Conservation (phyloP, 2,113 vertebrate genomes). For the Gorilla gorilla region DNA sequence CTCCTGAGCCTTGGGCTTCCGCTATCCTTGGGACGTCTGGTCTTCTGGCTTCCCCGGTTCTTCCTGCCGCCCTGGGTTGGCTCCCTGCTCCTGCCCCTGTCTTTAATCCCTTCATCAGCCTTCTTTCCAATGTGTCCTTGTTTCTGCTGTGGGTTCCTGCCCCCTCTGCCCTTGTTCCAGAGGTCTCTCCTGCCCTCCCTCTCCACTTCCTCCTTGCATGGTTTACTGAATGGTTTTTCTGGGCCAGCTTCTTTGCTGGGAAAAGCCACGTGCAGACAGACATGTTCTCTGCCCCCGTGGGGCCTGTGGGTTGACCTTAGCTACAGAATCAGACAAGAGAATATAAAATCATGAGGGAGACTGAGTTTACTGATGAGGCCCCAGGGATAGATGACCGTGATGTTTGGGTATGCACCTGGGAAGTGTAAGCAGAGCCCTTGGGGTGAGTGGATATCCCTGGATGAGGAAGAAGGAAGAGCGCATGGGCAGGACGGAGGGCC, state of each 20-base stretch:
- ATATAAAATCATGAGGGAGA: not conserved
- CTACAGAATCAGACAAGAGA: not conserved
- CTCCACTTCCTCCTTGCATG: not conserved
- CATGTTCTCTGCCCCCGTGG: not conserved
- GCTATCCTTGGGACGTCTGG: not conserved
- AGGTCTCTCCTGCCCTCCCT: not conserved
- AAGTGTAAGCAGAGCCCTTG: rapidly evolving
- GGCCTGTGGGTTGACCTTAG: not conserved
- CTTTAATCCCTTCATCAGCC: not conserved
- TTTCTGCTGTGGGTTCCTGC: not conserved
- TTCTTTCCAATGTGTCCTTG: not conserved
- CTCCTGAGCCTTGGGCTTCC: not conserved
- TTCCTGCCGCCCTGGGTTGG: too few species aligned
- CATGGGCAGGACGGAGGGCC: not conserved
- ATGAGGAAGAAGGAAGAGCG: not conserved
- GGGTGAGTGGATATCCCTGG: not conserved
- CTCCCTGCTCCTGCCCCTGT: rapidly evolving
- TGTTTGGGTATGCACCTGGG: not conserved
- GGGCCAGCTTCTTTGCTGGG: not conserved
- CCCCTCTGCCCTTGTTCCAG: not conserved
- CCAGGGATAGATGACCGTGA: not conserved
- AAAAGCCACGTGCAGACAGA: not conserved
- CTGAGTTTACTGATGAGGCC: not conserved
- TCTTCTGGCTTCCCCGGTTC: too few species aligned
- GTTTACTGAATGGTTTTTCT: not conserved